These are phyloP conservation scores for Anastrepha ludens DNA, from an alignment of 1,140 invertebrate species.

Conservation along the genomic window DNA sequence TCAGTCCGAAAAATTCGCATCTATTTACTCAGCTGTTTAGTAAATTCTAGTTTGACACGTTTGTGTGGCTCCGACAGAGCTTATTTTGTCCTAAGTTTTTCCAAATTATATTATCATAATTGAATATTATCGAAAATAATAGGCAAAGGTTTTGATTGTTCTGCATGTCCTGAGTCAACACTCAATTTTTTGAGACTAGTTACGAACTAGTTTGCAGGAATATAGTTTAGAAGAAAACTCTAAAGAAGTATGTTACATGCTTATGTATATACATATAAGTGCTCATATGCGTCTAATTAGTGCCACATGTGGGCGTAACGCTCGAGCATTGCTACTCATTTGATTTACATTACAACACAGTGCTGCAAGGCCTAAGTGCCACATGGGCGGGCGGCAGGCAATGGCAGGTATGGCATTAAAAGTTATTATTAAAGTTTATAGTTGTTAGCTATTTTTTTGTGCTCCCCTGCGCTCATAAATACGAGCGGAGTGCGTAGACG, in stretches of 20 bases:
- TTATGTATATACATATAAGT: not conserved
- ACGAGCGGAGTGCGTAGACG: not conserved
- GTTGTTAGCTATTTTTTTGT: slow-evolving; percentile 39
- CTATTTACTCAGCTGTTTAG: too few species aligned
- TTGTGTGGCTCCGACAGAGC: too few species aligned
- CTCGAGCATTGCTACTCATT: slow-evolving; percentile 37
- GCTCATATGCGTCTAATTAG: slow-evolving; percentile 15
- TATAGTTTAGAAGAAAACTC: too few species aligned
- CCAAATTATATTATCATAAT: too few species aligned
- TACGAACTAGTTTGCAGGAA: too few species aligned
- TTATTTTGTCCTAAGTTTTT: too few species aligned
- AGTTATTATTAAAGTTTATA: slow-evolving; percentile 52
- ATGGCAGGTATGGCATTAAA: slow-evolving; percentile 34
- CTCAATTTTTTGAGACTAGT: too few species aligned
- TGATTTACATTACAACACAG: slow-evolving; percentile 8
- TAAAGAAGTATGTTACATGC: not conserved
- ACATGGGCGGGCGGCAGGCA: not conserved
- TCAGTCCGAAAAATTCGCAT: too few species aligned
- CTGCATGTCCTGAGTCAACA: too few species aligned
- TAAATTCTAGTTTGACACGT: too few species aligned
- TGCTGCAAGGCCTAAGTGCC: slow-evolving; percentile 4
- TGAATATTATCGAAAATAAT: too few species aligned
- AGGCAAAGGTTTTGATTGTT: too few species aligned
- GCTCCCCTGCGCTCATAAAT: not conserved
- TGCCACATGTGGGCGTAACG: slow-evolving; percentile 44